Conservation (phyloP, 2,113 vertebrate genomes). For the Diadophis punctatus region DNA sequence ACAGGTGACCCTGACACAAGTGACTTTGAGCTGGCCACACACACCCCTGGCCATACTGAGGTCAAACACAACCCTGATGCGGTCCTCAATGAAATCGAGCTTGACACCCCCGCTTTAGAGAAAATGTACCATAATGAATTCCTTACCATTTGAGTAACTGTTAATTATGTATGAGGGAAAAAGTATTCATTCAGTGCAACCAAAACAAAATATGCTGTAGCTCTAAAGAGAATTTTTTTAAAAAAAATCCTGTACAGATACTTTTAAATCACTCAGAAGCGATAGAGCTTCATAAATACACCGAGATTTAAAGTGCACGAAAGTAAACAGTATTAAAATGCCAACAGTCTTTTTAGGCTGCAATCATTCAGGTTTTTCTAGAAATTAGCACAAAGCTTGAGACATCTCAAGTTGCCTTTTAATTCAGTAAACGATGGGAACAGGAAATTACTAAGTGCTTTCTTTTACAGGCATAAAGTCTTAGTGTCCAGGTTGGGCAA, state of each 20-base stretch:
- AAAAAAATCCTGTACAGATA: neutral
- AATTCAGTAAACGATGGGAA: neutral
- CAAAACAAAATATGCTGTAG: neutral
- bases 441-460: neutral
- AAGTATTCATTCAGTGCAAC: neutral
- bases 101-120: neutral
- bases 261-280: neutral
- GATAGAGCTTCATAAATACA: neutral
- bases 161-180: fast-evolving
- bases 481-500: neutral
- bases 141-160: no score
- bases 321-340: neutral
- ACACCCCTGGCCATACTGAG: no score
- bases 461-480: neutral
- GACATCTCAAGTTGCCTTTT: neutral
- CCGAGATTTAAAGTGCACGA: neutral
- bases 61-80: no score
- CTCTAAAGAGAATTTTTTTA: neutral
- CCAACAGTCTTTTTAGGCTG: neutral
- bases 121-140: neutral
- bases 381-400: slow-evolving; percentile 8
- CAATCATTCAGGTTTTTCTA: neutral
- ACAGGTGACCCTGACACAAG: no score
- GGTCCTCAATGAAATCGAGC: no score
- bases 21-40: no score